Evolutionary conservation across 2,797 vertebrate genomes (phyloP).

Genomic region (Tolypeutes matacus): DNA sequence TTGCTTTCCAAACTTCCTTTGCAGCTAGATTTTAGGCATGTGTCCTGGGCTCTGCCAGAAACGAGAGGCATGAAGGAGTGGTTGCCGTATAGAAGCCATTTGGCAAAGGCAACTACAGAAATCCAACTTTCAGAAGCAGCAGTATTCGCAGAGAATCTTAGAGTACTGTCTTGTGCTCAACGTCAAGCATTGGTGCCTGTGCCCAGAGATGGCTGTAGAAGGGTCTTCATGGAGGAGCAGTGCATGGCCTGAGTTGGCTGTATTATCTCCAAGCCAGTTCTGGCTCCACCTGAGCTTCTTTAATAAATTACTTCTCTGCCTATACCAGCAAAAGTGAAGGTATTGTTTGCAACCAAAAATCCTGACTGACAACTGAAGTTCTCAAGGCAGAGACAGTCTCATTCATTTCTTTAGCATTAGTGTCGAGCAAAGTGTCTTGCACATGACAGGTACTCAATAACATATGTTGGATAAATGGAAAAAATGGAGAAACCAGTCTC

Average conservation of each 20-base stretch:
- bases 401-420: background rate
- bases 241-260: background rate
- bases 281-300: background rate
- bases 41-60: conserved; percentile 26
- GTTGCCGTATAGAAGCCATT: background rate
- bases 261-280: background rate
- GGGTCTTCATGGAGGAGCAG: background rate
- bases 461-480: conserved; percentile 13
- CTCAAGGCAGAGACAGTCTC: background rate
- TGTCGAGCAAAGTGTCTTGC: background rate
- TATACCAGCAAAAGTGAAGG: background rate
- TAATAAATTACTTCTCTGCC: background rate
- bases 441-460: background rate
- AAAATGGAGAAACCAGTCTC: background rate
- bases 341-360: background rate
- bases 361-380: background rate
- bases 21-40: background rate
- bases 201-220: background rate
- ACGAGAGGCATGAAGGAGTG: background rate
- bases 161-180: background rate
- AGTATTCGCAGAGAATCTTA: background rate
- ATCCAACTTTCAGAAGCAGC: background rate
- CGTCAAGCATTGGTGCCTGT: fast-evolving
- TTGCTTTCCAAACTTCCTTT: conserved; percentile 6
- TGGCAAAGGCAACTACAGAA: background rate